Evolutionary conservation across 2,888 invertebrate genomes (phyloP), one percentile per base, ranked within the genome.

Genomic region (Glyphotaelius pellucidus): DNA sequence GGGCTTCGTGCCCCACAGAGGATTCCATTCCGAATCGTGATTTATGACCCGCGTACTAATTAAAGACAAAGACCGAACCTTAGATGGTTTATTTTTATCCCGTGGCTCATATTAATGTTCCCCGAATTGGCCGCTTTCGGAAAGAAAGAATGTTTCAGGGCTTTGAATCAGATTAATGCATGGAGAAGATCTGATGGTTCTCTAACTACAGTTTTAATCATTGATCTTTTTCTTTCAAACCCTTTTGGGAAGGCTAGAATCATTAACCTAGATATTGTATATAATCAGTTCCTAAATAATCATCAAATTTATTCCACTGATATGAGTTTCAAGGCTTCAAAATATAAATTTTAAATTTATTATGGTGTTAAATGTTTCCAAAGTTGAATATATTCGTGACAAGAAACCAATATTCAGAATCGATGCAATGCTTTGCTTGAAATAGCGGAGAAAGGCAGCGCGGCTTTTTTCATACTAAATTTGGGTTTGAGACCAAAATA

Each of bases 1-100:
- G 30, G 30, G 47, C 47, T 42, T n/a, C 86, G 38, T 32, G 31
- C 83, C 83, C 83, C 25, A 67, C 67, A 67, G 83, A n/a, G 42
- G 38, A 86, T 86, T 86, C 86, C 86, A n/a, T 42, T 86, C 47
- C 42, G 86, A 42, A 42, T 86, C 86, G 86, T 86, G 86, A 86
- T 86, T 86, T 86, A 86, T 86, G 86, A 30, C 30, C 42, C 86
- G 42, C 38, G 30, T 30, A n/a, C 86, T 86, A 86, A 86, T 86
- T 38, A 86, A 47, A 86, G 86, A 42, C 35, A 86, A n/a, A 86
- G 38, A 15, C 86, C 42, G 42, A 86, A 86, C 42, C 86, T 67
- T 35, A 86, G 42, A 42, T 47, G 86, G 35, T 47, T 35, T 86
- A 86, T 86, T 86, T 86, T 86, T 38, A 42, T 86, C 42, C 42